A percentile compares a stretch with the other conserved stretches of the same genome.
Conservation (phyloP, 2,888 invertebrate genomes). For the Dolichomitus sp. region DNA sequence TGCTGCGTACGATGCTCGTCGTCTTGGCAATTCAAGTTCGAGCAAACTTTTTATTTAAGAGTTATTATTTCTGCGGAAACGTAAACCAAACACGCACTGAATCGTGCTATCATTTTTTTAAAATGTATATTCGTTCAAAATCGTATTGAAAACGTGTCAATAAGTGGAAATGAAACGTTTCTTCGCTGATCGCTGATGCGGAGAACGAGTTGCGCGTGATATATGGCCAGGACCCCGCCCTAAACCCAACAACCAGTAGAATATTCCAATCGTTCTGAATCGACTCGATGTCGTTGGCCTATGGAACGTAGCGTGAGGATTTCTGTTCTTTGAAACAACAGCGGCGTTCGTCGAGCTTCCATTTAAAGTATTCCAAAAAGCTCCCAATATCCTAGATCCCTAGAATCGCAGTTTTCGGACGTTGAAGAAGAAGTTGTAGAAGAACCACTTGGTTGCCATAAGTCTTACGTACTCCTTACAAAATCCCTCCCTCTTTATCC, state of each 20-base stretch:
- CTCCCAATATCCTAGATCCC: conserved; percentile 13
- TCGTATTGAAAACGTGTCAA: background rate
- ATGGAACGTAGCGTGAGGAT: background rate
- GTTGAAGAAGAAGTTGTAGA: background rate
- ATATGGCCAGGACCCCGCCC: conserved; percentile 47
- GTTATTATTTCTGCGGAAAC: background rate
- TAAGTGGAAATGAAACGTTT: conserved; percentile 4
- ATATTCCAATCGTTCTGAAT: conserved; percentile 37
- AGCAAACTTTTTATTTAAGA: background rate
- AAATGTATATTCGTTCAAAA: background rate
- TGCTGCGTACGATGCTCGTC: conserved; percentile 10
- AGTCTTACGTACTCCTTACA: background rate
- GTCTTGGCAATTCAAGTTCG: background rate
- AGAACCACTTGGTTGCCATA: conserved; percentile 30
- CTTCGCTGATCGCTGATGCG: conserved; percentile 26
- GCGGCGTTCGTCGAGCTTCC: background rate
- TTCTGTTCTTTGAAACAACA: background rate
- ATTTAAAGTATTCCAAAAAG: background rate
- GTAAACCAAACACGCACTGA: conserved; percentile 8
- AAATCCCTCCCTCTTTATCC: background rate
- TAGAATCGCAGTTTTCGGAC: conserved; percentile 21
- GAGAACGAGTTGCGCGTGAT: conserved; percentile 51
- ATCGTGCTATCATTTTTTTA: background rate
- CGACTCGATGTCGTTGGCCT: conserved; percentile 37
- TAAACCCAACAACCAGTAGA: conserved; percentile 20